phyloP scores from a whole-genome alignment of 92 coral and sea anemone genomes.

The Parazoanthus swiftii region DNA sequence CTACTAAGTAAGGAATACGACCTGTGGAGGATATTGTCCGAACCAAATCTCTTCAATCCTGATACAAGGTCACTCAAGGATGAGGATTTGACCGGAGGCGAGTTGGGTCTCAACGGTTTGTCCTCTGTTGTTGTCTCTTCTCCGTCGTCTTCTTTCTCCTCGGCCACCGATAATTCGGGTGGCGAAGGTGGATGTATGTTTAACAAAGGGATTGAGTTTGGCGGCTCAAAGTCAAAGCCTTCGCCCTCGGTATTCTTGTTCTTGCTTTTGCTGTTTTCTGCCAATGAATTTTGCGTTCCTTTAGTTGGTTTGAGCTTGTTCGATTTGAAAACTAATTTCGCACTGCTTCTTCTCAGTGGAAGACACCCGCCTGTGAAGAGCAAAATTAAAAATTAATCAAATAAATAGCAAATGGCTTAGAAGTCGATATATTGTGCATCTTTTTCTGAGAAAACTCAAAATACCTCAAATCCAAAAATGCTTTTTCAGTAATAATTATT shows the following conservation, averaged over 20 bases:
- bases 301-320: constrained; percentile 34
- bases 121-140: constrained; percentile 10
- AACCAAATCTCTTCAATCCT: constrained; percentile 29
- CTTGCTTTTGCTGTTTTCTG: constrained; percentile 21
- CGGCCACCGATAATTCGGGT: constrained; percentile 54
- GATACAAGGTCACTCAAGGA: constrained; percentile 59
- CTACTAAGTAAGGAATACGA: constrained; percentile 25
- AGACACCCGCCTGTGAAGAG: constrained; percentile 25
- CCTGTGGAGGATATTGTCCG: constrained; percentile 34
- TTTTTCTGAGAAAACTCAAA: background rate
- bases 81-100: constrained; percentile 46
- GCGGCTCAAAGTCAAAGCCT: constrained; percentile 41
- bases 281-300: background rate
- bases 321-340: constrained; percentile 34
- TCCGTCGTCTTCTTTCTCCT: constrained; percentile 39
- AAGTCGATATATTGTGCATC: background rate
- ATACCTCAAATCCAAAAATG: background rate
- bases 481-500: too few relatives aligned
- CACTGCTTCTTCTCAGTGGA: constrained; percentile 15
- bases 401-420: background rate
- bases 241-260: constrained; percentile 8
- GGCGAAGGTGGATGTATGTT: constrained; percentile 76
- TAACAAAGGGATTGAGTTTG: constrained; percentile 71
- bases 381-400: background rate
- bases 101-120: constrained; percentile 28